These are phyloP conservation scores for Papilio glaucus DNA, from an alignment of 1,140 invertebrate species.

Conservation along the genomic window DNA sequence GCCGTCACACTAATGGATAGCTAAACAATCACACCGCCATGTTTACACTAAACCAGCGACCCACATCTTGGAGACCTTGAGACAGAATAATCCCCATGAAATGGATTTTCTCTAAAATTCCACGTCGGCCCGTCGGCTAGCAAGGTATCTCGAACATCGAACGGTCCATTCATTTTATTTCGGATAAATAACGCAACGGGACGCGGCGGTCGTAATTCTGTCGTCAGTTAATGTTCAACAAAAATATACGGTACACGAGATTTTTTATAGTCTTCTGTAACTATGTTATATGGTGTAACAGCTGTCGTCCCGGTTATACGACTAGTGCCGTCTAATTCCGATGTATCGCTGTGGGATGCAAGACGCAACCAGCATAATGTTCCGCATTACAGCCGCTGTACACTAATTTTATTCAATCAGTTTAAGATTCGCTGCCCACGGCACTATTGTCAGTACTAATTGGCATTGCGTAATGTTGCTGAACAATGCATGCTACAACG, in stretches of 20 bases:
- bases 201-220: slow-evolving; percentile 39
- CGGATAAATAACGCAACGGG: slow-evolving; percentile 40
- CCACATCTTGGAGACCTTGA: slow-evolving; percentile 24
- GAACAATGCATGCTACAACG: neutral
- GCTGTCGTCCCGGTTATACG: slow-evolving; percentile 27
- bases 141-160: slow-evolving; percentile 34
- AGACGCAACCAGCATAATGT: neutral
- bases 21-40: slow-evolving; percentile 22
- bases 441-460: slow-evolving; percentile 24
- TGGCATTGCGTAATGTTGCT: neutral
- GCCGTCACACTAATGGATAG: slow-evolving; percentile 21
- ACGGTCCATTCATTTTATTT: slow-evolving; percentile 43
- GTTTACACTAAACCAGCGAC: slow-evolving; percentile 28
- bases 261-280: slow-evolving; percentile 26
- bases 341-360: slow-evolving; percentile 22
- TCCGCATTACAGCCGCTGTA: neutral
- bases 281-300: slow-evolving; percentile 30
- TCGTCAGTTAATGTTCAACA: slow-evolving; percentile 15
- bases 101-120: slow-evolving; percentile 27
- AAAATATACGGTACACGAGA: slow-evolving; percentile 28
- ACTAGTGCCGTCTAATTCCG: slow-evolving; percentile 11
- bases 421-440: neutral
- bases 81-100: slow-evolving; percentile 10
- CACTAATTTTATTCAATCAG: slow-evolving; percentile 13
- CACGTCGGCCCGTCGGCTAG: slow-evolving; percentile 10